phyloP scores from a whole-genome alignment of 1,140 invertebrate genomes.

The Charaxes varanes region DNA sequence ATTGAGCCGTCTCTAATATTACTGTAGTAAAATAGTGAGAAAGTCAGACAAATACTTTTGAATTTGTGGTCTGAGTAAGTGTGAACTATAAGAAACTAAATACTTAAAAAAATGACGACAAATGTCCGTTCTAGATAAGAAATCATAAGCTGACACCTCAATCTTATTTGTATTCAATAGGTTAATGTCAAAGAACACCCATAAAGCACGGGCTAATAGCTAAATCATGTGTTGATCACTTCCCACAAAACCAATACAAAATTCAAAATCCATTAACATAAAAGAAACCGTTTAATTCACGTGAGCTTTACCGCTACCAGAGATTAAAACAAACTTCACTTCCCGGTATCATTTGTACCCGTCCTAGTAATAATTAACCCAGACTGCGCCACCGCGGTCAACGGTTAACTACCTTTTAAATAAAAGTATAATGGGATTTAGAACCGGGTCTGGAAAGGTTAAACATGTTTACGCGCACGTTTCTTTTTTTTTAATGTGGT shows the following conservation, averaged over 20 bases:
- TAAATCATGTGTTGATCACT: background rate
- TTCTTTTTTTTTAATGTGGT: constrained; percentile 34
- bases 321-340: constrained; percentile 44
- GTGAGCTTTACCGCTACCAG: constrained; percentile 51
- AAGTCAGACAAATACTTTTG: no score
- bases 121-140: no score
- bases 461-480: constrained; percentile 42
- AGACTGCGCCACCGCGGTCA: constrained; percentile 38
- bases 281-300: constrained; percentile 38
- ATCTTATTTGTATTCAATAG: no score
- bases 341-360: constrained; percentile 58
- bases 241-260: background rate
- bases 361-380: constrained; percentile 56
- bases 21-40: no score
- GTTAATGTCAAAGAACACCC: no score
- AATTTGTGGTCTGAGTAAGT: no score
- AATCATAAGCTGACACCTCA: no score
- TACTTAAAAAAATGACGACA: no score
- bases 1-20: no score
- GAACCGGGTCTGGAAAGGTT: constrained; percentile 49
- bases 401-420: constrained; percentile 55
- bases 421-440: constrained; percentile 50
- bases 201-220: no score
- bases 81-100: no score
- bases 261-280: no score